These are phyloP conservation scores for Heterotilapia buettikoferi DNA, from an alignment of 2,113 vertebrate species.

Conservation along the genomic window DNA sequence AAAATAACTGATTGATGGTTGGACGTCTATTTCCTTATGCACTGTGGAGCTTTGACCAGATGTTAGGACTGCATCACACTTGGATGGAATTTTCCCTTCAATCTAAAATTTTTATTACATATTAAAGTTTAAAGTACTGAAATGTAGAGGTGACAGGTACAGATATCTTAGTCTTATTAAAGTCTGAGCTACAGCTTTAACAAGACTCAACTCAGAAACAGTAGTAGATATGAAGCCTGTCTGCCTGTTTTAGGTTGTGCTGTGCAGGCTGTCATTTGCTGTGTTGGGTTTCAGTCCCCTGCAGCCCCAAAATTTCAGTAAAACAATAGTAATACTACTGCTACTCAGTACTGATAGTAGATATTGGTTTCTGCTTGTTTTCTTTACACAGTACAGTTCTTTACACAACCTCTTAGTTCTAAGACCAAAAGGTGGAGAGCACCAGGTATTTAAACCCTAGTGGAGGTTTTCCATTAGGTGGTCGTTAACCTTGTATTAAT, in stretches of 20 bases:
- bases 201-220: not conserved
- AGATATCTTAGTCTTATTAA: not conserved
- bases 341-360: not conserved
- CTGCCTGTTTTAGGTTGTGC: not conserved
- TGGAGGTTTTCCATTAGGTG: not conserved
- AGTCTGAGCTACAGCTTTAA: not conserved
- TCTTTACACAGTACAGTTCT: not conserved
- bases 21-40: not conserved
- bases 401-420: not conserved
- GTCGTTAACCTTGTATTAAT: not conserved
- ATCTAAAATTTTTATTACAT: not conserved
- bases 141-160: not conserved
- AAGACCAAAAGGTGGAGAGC: not conserved
- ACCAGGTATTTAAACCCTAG: not conserved
- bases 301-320: not conserved
- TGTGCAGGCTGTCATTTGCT: not conserved
- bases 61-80: not conserved
- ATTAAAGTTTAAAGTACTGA: not conserved
- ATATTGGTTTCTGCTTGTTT: not conserved
- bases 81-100: not conserved
- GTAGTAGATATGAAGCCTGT: not conserved
- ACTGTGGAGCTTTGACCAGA: not conserved
- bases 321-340: not conserved
- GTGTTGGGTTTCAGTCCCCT: not conserved
- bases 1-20: conserved; percentile 24